These are phyloP conservation scores for Acanthoscelides obtectus DNA, from an alignment of 2,888 invertebrate species.

Conservation along the genomic window DNA sequence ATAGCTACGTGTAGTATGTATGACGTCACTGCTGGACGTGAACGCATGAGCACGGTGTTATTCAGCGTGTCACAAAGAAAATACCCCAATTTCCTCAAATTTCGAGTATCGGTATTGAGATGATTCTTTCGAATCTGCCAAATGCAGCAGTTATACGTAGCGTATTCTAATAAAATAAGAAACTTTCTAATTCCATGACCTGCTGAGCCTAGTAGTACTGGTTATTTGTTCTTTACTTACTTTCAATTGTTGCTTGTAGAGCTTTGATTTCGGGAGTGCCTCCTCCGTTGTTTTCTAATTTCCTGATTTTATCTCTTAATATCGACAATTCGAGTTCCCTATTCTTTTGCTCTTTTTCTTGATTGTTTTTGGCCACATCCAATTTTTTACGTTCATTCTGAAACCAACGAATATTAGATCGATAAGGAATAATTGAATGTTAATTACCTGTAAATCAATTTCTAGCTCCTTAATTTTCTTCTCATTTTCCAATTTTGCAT, in stretches of 20 bases:
- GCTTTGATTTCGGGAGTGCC: constrained; percentile 62
- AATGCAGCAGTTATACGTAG: too few species aligned
- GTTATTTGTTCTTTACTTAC: too few species aligned
- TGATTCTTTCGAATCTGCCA: too few species aligned
- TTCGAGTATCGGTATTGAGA: too few species aligned
- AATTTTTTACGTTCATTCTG: constrained; percentile 63
- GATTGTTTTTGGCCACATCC: constrained; percentile 61
- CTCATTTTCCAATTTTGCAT: constrained; percentile 61
- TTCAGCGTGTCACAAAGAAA: too few species aligned
- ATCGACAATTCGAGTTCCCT: constrained; percentile 74
- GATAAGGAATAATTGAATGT: neutral
- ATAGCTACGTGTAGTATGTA: too few species aligned
- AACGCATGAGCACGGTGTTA: too few species aligned
- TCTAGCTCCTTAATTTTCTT: constrained; percentile 49
- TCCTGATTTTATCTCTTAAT: constrained; percentile 68
- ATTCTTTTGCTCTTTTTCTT: constrained; percentile 71
- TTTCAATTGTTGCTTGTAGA: constrained; percentile 63
- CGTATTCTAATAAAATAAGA: too few species aligned
- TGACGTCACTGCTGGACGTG: too few species aligned
- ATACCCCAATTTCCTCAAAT: too few species aligned
- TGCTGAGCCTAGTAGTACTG: constrained; percentile 11
- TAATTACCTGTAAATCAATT: constrained; percentile 37
- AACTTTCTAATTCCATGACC: too few species aligned
- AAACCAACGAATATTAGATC: constrained; percentile 19
- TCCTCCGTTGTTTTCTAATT: constrained; percentile 58